Conservation (phyloP, 2,888 invertebrate genomes). For the Andrena chrysosceles region DNA sequence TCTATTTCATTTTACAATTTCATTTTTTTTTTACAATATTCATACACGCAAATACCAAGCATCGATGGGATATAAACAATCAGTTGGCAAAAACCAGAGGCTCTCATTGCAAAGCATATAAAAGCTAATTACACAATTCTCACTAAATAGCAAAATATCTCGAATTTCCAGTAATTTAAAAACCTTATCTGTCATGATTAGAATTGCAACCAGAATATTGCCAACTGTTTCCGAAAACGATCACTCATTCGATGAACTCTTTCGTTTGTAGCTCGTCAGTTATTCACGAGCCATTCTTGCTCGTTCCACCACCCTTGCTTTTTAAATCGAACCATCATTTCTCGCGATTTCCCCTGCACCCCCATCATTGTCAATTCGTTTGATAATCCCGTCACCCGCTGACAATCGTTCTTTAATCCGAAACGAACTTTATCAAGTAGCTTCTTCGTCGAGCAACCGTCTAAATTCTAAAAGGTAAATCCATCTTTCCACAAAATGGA, state of each 20-base stretch:
- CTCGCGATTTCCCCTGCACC: constrained; percentile 33
- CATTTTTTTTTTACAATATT: no score
- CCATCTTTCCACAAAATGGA: constrained; percentile 44
- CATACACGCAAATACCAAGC: no score
- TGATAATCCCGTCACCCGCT: not conserved
- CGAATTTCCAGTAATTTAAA: not conserved
- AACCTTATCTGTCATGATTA: not conserved
- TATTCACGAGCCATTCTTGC: constrained; percentile 11
- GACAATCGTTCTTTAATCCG: not conserved
- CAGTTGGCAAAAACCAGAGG: not conserved
- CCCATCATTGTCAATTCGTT: constrained; percentile 12
- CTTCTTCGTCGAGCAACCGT: constrained; percentile 47
- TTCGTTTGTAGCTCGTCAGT: constrained; percentile 14
- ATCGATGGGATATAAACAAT: not conserved
- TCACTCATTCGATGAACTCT: not conserved
- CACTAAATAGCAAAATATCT: not conserved
- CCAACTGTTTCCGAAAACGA: constrained; percentile 13
- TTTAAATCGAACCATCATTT: constrained; percentile 25
- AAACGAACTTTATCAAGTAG: not conserved
- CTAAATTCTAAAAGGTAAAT: constrained; percentile 48
- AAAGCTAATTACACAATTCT: not conserved
- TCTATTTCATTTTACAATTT: not conserved
- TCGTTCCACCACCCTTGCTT: not conserved
- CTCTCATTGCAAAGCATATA: not conserved
- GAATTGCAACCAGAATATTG: not conserved